A percentile compares a stretch with the other conserved stretches of the same genome.
phyloP scores from a whole-genome alignment of 2,113 vertebrate species.

The Rhinopomastus cyanomelas region DNA sequence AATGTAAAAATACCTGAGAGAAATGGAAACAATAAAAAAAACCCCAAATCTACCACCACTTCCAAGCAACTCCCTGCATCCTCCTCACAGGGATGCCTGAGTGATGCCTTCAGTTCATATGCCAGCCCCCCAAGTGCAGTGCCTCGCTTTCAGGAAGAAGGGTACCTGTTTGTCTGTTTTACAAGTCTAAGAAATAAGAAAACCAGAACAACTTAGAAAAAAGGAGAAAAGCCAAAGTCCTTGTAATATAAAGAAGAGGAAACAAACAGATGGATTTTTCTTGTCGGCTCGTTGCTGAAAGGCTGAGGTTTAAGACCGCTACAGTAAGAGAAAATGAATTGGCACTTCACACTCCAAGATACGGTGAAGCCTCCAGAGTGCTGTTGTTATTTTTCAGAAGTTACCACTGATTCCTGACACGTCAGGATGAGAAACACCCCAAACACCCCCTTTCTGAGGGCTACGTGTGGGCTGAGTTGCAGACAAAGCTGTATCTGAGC shows the following conservation, averaged over 20 bases:
- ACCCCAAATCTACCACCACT: background rate
- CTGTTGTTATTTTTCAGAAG: background rate
- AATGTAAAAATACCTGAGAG: background rate
- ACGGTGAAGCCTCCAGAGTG: background rate
- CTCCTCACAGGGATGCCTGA: background rate
- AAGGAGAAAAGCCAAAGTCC: background rate
- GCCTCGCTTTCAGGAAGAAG: background rate
- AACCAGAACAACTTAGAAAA: background rate
- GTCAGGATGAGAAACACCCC: background rate
- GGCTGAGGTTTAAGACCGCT: background rate
- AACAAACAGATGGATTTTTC: background rate
- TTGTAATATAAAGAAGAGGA: background rate
- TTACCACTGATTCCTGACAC: background rate
- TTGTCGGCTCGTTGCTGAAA: conserved; percentile 7
- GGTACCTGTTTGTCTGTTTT: background rate
- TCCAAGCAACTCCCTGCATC: background rate
- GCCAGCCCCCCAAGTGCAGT: fast-evolving
- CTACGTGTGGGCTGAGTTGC: background rate
- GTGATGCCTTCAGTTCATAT: background rate
- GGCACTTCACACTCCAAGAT: background rate
- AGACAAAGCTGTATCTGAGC: background rate
- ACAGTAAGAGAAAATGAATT: conserved; percentile 14
- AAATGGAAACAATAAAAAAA: background rate
- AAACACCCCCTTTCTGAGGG: background rate
- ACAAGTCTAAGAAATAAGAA: background rate